Conservation (phyloP, 1,140 invertebrate species). For the Drosophila parvula region DNA sequence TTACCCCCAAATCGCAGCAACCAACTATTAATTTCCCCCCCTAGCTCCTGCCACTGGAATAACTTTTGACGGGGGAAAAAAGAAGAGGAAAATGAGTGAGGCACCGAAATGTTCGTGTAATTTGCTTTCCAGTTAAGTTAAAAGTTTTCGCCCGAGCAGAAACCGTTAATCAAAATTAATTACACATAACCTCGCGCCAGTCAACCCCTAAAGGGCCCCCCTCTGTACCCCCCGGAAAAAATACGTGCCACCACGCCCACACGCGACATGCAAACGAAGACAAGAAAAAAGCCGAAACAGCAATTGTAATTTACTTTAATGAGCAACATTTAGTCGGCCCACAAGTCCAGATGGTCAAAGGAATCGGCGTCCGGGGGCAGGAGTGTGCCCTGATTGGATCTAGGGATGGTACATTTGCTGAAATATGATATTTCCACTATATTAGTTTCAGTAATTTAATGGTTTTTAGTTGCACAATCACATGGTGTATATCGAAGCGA, state of each 20-base stretch:
- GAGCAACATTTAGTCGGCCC: conserved; percentile 69
- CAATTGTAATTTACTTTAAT: conserved; percentile 82
- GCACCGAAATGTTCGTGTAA: conserved; percentile 51
- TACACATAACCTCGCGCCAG: conserved; percentile 59
- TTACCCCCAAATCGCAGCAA: conserved; percentile 39
- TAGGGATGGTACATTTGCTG: conserved; percentile 3
- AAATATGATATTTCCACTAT: not conserved
- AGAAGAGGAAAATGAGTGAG: conserved; percentile 27
- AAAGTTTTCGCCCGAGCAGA: conserved; percentile 64
- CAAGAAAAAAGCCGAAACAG: conserved; percentile 49
- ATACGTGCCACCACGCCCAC: conserved; percentile 66
- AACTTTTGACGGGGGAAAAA: conserved; percentile 9
- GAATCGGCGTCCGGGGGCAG: not conserved
- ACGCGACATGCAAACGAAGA: conserved; percentile 77
- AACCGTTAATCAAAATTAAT: conserved; percentile 82
- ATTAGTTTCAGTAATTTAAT: not conserved
- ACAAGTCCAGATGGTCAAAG: conserved; percentile 44
- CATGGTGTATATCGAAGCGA: not conserved
- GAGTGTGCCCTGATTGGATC: conserved; percentile 7
- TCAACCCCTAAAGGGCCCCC: conserved; percentile 2
- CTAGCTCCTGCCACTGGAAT: not conserved
- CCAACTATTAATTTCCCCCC: conserved; percentile 20
- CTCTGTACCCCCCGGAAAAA: not conserved
- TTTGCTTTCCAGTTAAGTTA: conserved; percentile 65
- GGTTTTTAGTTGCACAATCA: not conserved